A percentile compares a stretch with the other conserved stretches of the same genome.
Conservation (phyloP, 2,797 vertebrate genomes). For the Benthosema pterotum region DNA sequence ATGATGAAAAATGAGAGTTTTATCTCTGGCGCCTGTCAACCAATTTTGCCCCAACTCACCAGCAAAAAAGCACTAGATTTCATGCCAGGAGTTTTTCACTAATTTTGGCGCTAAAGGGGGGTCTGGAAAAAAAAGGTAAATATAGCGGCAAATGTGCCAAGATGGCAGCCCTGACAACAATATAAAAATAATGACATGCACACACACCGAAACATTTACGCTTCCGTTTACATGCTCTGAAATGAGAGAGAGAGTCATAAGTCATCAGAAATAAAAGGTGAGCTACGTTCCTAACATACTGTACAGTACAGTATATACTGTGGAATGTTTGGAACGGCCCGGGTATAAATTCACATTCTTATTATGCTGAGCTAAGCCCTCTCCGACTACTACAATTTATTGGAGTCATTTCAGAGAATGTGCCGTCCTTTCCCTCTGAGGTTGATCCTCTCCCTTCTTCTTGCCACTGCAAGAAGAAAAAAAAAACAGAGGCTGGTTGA, state of each 20-base stretch:
- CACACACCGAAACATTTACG: constrained; percentile 23
- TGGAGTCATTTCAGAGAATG: constrained; percentile 37
- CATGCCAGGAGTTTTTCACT: no score
- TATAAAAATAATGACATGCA: constrained; percentile 25
- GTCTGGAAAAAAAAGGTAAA: no score
- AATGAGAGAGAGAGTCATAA: constrained; percentile 42
- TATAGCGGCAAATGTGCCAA: no score
- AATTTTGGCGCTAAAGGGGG: no score
- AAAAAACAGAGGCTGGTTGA: constrained; percentile 34
- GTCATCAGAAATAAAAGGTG: constrained; percentile 42
- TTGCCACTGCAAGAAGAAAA: not conserved
- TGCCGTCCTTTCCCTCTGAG: constrained; percentile 31
- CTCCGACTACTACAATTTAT: constrained; percentile 47
- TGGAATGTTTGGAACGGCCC: no score
- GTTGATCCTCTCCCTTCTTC: constrained; percentile 30
- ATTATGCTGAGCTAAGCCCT: constrained; percentile 56
- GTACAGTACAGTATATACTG: constrained; percentile 13
- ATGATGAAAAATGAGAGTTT: no score
- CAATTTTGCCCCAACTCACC: no score
- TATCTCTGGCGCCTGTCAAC: no score
- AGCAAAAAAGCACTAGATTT: no score
- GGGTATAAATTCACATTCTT: constrained; percentile 46
- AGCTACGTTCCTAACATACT: constrained; percentile 27
- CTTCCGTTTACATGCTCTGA: constrained; percentile 37
- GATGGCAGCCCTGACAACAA: no score